These are phyloP conservation scores for Caenorhabditis japonica DNA, from an alignment of 2,888 invertebrate genomes.

Conservation along the genomic window DNA sequence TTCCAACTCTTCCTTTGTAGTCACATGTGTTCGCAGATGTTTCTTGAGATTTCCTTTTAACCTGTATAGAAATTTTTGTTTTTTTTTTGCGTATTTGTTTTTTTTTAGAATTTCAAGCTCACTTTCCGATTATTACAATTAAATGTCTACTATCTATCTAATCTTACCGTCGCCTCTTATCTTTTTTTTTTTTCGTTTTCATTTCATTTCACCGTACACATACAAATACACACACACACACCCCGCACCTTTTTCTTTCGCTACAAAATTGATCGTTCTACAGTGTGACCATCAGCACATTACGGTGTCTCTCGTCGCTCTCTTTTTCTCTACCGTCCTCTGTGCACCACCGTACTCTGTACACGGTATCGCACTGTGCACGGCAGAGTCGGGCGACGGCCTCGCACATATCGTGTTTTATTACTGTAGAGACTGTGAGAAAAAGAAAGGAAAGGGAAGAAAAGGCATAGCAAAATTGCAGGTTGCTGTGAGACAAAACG, in stretches of 20 bases:
- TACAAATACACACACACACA: background rate
- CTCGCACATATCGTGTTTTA: slow-evolving; percentile 20
- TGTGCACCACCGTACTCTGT: slow-evolving; percentile 7
- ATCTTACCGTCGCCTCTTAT: slow-evolving; percentile 33
- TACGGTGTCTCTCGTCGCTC: slow-evolving; percentile 25
- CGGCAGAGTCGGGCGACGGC: background rate
- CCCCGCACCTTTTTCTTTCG: background rate
- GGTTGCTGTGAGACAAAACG: background rate
- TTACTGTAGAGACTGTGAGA: slow-evolving; percentile 23
- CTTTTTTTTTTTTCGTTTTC: slow-evolving; percentile 1
- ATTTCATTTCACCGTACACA: slow-evolving; percentile 10
- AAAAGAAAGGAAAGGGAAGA: background rate
- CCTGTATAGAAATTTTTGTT: slow-evolving; percentile 54
- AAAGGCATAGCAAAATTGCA: too few species aligned
- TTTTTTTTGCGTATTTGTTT: too few species aligned
- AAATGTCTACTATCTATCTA: slow-evolving; percentile 18
- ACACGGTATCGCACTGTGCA: slow-evolving; percentile 32
- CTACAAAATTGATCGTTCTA: slow-evolving; percentile 12
- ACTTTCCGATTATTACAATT: slow-evolving; percentile 6
- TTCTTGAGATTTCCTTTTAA: slow-evolving; percentile 76
- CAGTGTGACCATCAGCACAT: slow-evolving; percentile 14
- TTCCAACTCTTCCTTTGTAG: slow-evolving; percentile 76
- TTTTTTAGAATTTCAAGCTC: background rate
- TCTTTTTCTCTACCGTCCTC: slow-evolving; percentile 39
- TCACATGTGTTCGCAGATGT: slow-evolving; percentile 77